Percentiles rank a stretch among this genome's conserved stretches.
These are phyloP conservation scores for Mionectes olivaceus DNA, from an alignment of 2,797 vertebrate species.

Conservation along the genomic window DNA sequence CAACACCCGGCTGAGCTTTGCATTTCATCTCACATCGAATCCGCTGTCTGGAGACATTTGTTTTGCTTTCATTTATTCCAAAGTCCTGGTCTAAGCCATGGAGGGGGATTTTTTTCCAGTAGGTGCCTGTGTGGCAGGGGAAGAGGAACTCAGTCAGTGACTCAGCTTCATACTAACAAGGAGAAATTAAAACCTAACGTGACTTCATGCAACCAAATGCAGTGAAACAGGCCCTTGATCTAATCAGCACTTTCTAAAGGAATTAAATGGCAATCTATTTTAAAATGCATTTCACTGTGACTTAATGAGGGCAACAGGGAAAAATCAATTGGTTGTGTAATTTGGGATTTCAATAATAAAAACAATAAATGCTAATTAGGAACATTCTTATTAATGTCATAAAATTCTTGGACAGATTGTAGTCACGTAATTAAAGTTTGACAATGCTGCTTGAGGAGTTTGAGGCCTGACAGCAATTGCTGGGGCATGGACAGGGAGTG, in stretches of 20 bases:
- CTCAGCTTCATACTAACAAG: conserved; percentile 53
- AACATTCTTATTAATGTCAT: conserved; percentile 60
- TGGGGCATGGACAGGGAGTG: neutral
- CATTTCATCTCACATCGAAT: neutral
- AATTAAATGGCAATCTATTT: conserved; percentile 73
- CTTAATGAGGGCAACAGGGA: conserved; percentile 63
- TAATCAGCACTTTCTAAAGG: conserved; percentile 66
- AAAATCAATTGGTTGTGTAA: conserved; percentile 71
- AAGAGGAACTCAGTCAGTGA: neutral
- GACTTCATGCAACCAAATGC: conserved; percentile 27
- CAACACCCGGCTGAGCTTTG: neutral
- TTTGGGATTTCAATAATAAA: conserved; percentile 68
- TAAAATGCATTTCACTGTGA: conserved; percentile 49
- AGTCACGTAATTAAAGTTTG: conserved; percentile 52
- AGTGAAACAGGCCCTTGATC: conserved; percentile 47
- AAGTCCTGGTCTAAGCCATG: neutral
- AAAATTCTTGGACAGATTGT: conserved; percentile 54
- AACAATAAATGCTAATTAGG: conserved; percentile 72
- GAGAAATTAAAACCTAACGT: conserved; percentile 43
- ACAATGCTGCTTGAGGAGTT: neutral
- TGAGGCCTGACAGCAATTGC: neutral
- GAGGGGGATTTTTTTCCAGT: conserved; percentile 15
- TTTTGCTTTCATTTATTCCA: conserved; percentile 49
- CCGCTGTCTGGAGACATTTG: neutral
- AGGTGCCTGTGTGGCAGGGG: neutral